A percentile compares a stretch with the other conserved stretches of the same genome.
Conservation (phyloP, 1,140 invertebrate genomes). For the Hydropsyche tenuis region DNA sequence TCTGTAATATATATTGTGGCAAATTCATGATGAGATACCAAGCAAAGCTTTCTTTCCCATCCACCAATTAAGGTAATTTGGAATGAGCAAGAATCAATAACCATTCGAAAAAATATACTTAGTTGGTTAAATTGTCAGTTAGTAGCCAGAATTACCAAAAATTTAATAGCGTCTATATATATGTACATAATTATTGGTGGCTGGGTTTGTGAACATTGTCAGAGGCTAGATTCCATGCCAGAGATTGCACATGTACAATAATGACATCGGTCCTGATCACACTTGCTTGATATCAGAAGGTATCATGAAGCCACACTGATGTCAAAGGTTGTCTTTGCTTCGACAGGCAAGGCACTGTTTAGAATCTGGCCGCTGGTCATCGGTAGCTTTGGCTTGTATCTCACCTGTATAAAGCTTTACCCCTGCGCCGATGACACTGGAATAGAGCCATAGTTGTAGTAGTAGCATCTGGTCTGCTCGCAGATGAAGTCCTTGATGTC, state of each 20-base stretch:
- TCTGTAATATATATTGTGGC: constrained; percentile 39
- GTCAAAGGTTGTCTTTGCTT: constrained; percentile 31
- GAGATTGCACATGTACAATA: constrained; percentile 36
- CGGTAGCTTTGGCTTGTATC: constrained; percentile 59
- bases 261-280: constrained; percentile 41
- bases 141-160: constrained; percentile 27
- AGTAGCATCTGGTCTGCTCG: constrained; percentile 87
- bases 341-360: constrained; percentile 38
- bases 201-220: constrained; percentile 44
- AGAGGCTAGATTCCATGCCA: constrained; percentile 50
- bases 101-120: not conserved
- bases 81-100: constrained; percentile 13
- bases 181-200: constrained; percentile 40
- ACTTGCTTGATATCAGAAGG: constrained; percentile 49
- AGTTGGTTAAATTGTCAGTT: constrained; percentile 33
- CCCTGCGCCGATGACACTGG: constrained; percentile 86
- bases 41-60: constrained; percentile 65
- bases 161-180: constrained; percentile 9
- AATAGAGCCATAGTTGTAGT: constrained; percentile 89
- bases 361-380: constrained; percentile 50
- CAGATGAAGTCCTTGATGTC: constrained; percentile 86
- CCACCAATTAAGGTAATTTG: constrained; percentile 57
- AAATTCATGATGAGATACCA: constrained; percentile 61
- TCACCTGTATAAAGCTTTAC: constrained; percentile 69
- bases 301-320: constrained; percentile 48